Base-by-base conservation (phyloP, 2,888 invertebrate genomes). In the Chaetogeoica ovagalla region DNA sequence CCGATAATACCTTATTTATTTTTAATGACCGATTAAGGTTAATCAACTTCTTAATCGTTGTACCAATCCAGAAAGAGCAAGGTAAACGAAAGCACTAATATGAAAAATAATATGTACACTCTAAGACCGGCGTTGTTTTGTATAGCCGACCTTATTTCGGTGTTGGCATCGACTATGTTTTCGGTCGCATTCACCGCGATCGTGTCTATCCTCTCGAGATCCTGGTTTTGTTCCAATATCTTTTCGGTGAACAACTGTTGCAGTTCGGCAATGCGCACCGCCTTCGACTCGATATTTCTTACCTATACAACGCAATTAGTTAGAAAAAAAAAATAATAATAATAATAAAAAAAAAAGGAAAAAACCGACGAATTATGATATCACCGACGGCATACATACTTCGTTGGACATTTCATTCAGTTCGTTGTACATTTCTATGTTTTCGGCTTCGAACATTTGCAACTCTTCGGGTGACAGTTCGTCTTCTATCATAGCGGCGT, bases 11-110 rank as follows among this genome's bases (percentile, higher is more conserved):
- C 30, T 30, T 30, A 30, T 30, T 30, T 30, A 30, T 30, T 30
- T 30, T 30, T 30, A 2, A 30, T 4, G 30, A 4, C 30, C 30
- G 52, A 57, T 21, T 63, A 37, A 55, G 19, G n/a, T 59, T 52
- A 63, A 81, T 74, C 13, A 3, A 52, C 48, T 70, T 60, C 84
- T 88, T 88, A 93, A 85, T 94, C 94, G 89, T 98, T 98, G 87
- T 98, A 99, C 98, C 98, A 99, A 88, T 99, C 98, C 75, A 99
- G 89, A 87, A 99, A 99, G 15, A 99, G 88, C 74, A 99, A 88
- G 30, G 97, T 94, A 86, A 98, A 96, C 60, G 98, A 96, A 91
- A 98, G 93, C 60, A 98, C 96, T 84, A 98, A 88, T 77, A 99
- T 88, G 86, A 98, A 97, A 87, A 99, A 98, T 48, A 99, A 88